These are phyloP conservation scores for Anableps anableps DNA, from an alignment of 2,797 vertebrate genomes.

Conservation along the genomic window DNA sequence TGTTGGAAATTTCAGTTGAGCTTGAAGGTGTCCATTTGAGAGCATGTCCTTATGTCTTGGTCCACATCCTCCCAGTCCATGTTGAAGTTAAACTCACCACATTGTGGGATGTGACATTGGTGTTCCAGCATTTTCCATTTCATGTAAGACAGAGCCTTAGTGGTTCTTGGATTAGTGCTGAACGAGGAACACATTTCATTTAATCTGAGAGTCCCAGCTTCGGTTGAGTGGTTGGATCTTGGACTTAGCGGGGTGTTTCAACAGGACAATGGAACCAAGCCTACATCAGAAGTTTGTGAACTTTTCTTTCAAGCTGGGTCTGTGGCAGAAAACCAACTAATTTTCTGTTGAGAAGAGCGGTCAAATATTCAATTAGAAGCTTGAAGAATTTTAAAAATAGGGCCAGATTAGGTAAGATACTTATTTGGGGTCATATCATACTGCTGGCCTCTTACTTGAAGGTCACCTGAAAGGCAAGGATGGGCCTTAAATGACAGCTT, in stretches of 20 bases:
- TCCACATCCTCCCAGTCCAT: neutral
- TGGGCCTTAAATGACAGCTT: slow-evolving; percentile 41
- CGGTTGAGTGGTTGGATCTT: too few relatives aligned
- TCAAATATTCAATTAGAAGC: neutral
- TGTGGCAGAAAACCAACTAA: neutral
- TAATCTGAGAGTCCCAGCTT: too few relatives aligned
- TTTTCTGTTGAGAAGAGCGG: neutral
- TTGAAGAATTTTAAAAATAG: slow-evolving; percentile 1
- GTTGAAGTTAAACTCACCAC: neutral
- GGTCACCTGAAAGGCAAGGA: slow-evolving; percentile 50
- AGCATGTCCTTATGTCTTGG: neutral
- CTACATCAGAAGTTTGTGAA: neutral
- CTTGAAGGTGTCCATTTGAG: neutral
- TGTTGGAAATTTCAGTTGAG: neutral
- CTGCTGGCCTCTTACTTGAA: slow-evolving; percentile 46
- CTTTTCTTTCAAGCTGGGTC: neutral
- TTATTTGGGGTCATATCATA: slow-evolving; percentile 25
- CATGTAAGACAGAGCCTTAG: too few relatives aligned
- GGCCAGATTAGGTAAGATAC: neutral
- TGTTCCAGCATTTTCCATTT: neutral
- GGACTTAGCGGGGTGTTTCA: too few relatives aligned
- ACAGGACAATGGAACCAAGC: too few relatives aligned
- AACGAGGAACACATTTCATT: too few relatives aligned
- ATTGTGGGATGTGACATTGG: neutral
- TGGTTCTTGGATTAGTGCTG: neutral